Conservation (phyloP, 2,113 vertebrate genomes). For the Daboia siamensis region DNA sequence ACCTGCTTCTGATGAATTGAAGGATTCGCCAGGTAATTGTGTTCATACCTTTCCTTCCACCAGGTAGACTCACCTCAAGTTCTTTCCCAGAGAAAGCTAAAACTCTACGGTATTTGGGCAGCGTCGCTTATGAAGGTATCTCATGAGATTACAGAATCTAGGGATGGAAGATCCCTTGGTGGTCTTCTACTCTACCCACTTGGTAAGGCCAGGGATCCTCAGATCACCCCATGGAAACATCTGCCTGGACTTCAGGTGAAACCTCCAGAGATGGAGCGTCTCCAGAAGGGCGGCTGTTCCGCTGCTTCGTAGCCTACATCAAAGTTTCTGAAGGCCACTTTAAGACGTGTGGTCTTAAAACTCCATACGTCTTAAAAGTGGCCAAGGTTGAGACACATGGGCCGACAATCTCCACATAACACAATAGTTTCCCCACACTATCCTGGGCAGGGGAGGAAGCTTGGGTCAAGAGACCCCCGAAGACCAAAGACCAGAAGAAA, state of each 20-base stretch:
- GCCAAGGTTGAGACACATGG: no score
- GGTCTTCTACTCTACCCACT: not conserved
- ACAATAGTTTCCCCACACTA: not conserved
- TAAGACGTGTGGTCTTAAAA: not conserved
- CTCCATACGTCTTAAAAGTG: not conserved
- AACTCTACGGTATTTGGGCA: not conserved
- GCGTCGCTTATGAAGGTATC: not conserved
- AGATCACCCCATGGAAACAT: not conserved
- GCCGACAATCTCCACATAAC: not conserved
- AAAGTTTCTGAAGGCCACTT: not conserved
- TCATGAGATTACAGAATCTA: not conserved
- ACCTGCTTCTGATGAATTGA: not conserved
- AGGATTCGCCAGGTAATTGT: not conserved
- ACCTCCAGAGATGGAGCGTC: not conserved
- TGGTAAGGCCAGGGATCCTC: not conserved
- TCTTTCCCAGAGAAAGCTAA: not conserved
- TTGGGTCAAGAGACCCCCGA: not conserved
- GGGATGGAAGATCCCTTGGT: not conserved
- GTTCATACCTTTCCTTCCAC: not conserved
- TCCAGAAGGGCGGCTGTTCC: not conserved
- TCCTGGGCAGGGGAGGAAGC: not conserved
- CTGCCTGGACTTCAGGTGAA: not conserved
- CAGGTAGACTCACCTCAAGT: not conserved
- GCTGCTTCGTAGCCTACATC: not conserved
- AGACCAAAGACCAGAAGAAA: not conserved